A percentile compares a stretch with the other conserved stretches of the same genome.
phyloP scores from a whole-genome alignment of 2,797 vertebrate genomes.

The Gadopsis marmoratus region DNA sequence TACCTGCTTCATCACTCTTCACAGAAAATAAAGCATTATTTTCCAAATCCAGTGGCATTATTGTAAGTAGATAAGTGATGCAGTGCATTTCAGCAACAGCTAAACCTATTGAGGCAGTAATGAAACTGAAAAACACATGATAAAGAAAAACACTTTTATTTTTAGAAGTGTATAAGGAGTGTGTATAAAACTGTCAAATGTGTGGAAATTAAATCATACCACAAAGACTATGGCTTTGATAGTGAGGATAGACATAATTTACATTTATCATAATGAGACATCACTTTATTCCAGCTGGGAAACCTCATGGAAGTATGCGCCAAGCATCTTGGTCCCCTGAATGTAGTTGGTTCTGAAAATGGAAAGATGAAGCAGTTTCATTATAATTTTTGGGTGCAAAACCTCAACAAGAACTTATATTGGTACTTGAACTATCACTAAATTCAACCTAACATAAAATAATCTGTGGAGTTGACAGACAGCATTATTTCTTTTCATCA shows the following conservation, averaged over 20 bases:
- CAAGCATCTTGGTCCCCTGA: constrained; percentile 94
- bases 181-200: constrained; percentile 28
- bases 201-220: constrained; percentile 16
- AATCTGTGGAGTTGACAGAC: not conserved
- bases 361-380: constrained; percentile 1
- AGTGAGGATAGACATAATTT: constrained; percentile 8
- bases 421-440: not conserved
- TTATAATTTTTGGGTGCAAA: not conserved
- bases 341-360: constrained; percentile 92
- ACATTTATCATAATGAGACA: constrained; percentile 9
- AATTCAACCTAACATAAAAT: not conserved
- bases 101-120: not conserved
- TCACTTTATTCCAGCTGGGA: constrained; percentile 86
- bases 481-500: not conserved
- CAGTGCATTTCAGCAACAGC: not conserved
- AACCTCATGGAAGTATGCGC: constrained; percentile 95
- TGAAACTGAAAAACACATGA: constrained; percentile 28
- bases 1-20: not conserved
- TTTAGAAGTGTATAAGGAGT: not conserved
- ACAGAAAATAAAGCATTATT: not conserved
- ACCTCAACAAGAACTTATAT: not conserved
- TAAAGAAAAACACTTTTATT: constrained; percentile 64
- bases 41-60: not conserved
- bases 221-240: constrained; percentile 14
- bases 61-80: not conserved